Base-by-base conservation (phyloP, 2,113 vertebrate species). In the Tyrannus savana region DNA sequence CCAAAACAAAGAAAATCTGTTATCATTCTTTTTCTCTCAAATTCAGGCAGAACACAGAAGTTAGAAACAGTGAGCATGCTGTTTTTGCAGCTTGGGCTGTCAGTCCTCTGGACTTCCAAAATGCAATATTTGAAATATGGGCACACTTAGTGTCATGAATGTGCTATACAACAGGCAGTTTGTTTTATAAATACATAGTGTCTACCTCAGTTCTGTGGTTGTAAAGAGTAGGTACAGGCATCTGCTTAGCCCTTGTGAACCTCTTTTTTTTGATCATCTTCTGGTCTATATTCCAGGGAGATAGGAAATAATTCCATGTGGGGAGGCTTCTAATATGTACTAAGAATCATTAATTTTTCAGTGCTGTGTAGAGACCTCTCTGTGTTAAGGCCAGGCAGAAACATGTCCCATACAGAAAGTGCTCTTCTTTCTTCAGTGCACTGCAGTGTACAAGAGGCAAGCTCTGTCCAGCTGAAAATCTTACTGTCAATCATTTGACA, bases 21-120 rank as follows among this genome's bases (percentile, higher is more conserved):
- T 93, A 24, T 21, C 39, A 19, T 60, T 74, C 17, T 47, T 89
- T 92, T 68, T 21, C 67, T 64, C 25, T 76, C 0, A 0, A 87
- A 41, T 11, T 78, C 1, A 3, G 37, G 27, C 3, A 3, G 66
- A 78, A 8, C 8, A 10, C 3, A 2, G 11, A 37, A 31, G 13
- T 42, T 23, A 10, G 44, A n/a, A 77, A 8, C 22, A 83, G 13
- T 13, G 23, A 68, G 18, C 19, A 3, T 90, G 31, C n/a, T 60
- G 21, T 60, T 52, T 19, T 37, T 79, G 56, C 49, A 44, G 15
- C 64, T 76, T 49, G 67, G 41, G 10, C 35, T 87, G 62, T 15
- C 15, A 28, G 18, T 63, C 35, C 67, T 79, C 4, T 55, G 42
- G 22, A 37, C n/a, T 76, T 66, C 15, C 19, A 42, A 83, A 86